phyloP scores from a whole-genome alignment of 2,113 vertebrate species.

The Pseudorhombus dupliciocellatus region DNA sequence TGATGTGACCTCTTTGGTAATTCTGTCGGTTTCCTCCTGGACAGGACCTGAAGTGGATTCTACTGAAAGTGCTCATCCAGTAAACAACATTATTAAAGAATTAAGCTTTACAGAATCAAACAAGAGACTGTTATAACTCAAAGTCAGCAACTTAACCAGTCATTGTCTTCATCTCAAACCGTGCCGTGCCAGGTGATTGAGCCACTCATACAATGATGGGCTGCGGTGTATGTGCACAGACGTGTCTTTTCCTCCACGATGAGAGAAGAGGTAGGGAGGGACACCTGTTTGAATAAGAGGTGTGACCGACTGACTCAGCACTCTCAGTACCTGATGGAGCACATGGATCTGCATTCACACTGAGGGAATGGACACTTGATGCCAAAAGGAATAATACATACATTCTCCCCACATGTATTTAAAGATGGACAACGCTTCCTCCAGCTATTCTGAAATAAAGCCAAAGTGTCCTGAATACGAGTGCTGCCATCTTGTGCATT shows the following conservation, averaged over 20 bases:
- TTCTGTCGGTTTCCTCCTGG: neutral
- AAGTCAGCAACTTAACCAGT: too few relatives aligned
- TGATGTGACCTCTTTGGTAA: neutral
- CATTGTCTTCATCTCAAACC: neutral
- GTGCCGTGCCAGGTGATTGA: neutral
- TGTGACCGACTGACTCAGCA: slow-evolving; percentile 43
- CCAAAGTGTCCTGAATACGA: too few relatives aligned
- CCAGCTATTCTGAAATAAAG: too few relatives aligned
- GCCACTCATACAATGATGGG: neutral
- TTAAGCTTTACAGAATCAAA: too few relatives aligned
- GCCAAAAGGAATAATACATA: too few relatives aligned
- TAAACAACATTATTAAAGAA: too few relatives aligned
- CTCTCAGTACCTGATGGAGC: slow-evolving; percentile 1
- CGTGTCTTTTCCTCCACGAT: slow-evolving; percentile 18
- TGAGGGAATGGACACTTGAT: too few relatives aligned
- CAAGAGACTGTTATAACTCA: neutral
- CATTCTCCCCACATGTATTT: too few relatives aligned
- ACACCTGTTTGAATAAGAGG: slow-evolving; percentile 43
- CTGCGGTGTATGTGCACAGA: neutral
- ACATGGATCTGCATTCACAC: neutral
- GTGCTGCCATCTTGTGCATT: too few relatives aligned
- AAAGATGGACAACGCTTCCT: too few relatives aligned
- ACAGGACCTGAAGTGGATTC: neutral
- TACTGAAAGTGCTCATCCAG: neutral
- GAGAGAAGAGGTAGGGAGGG: slow-evolving; percentile 18